Conservation (phyloP, 2,113 vertebrate species). For the Jaculus jaculus region DNA sequence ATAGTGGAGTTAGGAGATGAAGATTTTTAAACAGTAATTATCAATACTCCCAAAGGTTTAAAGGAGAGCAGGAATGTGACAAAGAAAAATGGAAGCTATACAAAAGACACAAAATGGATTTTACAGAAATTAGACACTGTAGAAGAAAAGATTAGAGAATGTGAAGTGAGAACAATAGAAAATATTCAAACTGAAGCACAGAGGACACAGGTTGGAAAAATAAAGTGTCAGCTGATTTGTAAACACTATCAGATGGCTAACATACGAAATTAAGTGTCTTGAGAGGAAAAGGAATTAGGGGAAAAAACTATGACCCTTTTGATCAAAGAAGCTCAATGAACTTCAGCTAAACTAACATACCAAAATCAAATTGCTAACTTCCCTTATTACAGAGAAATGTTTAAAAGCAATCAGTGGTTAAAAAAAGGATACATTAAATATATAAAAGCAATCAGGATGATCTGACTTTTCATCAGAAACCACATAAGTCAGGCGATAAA, state of each 20-base stretch:
- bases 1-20: background rate
- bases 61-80: background rate
- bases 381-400: background rate
- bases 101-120: constrained; percentile 13
- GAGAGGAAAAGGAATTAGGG: background rate
- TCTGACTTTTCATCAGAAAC: background rate
- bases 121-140: background rate
- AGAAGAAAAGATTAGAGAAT: background rate
- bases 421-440: background rate
- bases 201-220: background rate
- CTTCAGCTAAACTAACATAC: background rate
- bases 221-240: background rate
- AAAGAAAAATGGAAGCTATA: background rate
- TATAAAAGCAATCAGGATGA: background rate
- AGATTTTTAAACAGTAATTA: background rate
- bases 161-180: background rate
- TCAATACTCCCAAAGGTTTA: background rate
- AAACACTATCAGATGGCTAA: background rate
- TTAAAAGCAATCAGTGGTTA: background rate
- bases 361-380: background rate
- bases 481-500: constrained; percentile 8
- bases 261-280: background rate
- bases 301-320: constrained; percentile 3
- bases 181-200: background rate
- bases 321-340: background rate